These are phyloP conservation scores for Euphydryas editha DNA, from an alignment of 2,888 invertebrate genomes.

Conservation along the genomic window DNA sequence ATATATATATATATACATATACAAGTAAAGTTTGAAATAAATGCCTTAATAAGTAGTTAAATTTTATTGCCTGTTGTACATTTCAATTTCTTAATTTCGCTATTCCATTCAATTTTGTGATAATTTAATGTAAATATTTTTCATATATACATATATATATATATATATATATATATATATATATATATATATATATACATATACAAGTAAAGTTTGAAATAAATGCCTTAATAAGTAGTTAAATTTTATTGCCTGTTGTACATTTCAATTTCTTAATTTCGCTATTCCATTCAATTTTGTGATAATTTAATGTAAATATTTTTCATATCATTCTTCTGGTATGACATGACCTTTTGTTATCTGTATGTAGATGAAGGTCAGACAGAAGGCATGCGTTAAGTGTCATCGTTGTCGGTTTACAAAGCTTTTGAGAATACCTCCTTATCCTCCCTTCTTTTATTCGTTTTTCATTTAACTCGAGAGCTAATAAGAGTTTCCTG, in stretches of 20 bases:
- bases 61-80: background rate
- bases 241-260: background rate
- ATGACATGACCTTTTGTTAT: constrained; percentile 31
- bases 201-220: too few species aligned
- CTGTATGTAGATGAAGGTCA: constrained; percentile 33
- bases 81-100: background rate
- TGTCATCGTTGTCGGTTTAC: constrained; percentile 36
- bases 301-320: constrained; percentile 6
- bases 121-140: constrained; percentile 8
- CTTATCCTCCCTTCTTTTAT: constrained; percentile 35
- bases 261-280: background rate
- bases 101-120: constrained; percentile 2
- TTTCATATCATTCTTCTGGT: constrained; percentile 14
- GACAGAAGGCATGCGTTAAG: constrained; percentile 32
- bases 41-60: background rate
- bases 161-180: too few species aligned
- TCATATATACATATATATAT: too few species aligned
- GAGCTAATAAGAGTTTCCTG: constrained; percentile 34
- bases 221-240: background rate
- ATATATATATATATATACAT: too few species aligned
- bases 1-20: too few species aligned
- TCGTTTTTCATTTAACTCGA: constrained; percentile 34
- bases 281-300: constrained; percentile 3
- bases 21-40: too few species aligned
- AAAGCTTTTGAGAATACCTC: constrained; percentile 33